Base-by-base conservation (phyloP, 2,797 vertebrate species). In the Macrochelys suwanniensis region DNA sequence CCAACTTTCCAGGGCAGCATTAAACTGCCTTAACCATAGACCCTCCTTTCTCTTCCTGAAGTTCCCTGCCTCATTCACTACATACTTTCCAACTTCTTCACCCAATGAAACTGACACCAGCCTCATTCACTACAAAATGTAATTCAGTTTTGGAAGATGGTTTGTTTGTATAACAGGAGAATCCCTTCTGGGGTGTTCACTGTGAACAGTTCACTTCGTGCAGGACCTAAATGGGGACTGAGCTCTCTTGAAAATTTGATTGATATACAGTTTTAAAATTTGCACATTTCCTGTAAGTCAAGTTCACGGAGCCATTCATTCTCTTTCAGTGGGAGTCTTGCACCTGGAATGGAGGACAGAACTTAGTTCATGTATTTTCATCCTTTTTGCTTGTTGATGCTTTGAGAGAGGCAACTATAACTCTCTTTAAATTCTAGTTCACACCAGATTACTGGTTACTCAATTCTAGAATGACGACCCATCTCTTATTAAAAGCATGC, bases 251-350 rank as follows among this genome's bases (percentile, higher is more conserved):
- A 85, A 94, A 90, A 33, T 26, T 26, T 11, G 4, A 47, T 42
- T 19, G 4, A 5, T 83, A 61, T 13, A 49, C 59, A 4, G 86
- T 2, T 26, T 89, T 54, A 5, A 37, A 12, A 1, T 23, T 90
- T 81, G 6, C 4, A 78, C 4, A 2, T 84, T 94, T 81, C n/a
- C 4, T 57, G 0, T 16, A 65, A 1, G 37, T 23, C 17, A 74
- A 3, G 25, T 45, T 74, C 23, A 2, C 71, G 26, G 11, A 74
- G 54, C 4, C 1, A 9, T 51, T 45, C 57, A 19, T n/a, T 53
- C 0, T 26, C 80, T 82, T 80, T 71, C 47, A 68, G 0, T 2
- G 25, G 2, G 51, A 23, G 1, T 78, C 0, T n/a, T 84, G 53
- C 31, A 1, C 86, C 88, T 4, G 4, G 61, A 28, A 65, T 77